phyloP scores from a whole-genome alignment of 2,797 vertebrate genomes.

The Paratrypauchen microcephalus region DNA sequence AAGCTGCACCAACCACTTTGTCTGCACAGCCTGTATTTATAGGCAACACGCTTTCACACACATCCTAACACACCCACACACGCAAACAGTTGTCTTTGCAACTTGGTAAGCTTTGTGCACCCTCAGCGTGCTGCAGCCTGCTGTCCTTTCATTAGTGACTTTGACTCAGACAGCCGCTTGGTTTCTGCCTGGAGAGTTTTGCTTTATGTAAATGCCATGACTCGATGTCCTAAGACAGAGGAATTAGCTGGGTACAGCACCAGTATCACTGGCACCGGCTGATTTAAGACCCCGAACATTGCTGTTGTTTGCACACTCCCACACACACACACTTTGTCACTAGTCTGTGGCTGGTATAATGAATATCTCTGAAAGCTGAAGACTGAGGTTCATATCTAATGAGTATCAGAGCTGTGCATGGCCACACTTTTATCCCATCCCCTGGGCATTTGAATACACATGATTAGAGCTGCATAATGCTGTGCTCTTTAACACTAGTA shows the following conservation, averaged over 20 bases:
- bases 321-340: constrained; percentile 41
- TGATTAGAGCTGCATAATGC: neutral
- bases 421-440: constrained; percentile 47
- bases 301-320: constrained; percentile 55
- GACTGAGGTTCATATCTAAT: constrained; percentile 68
- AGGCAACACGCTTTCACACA: constrained; percentile 46
- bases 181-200: constrained; percentile 47
- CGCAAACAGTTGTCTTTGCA: constrained; percentile 67
- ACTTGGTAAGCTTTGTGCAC: constrained; percentile 53
- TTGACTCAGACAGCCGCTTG: constrained; percentile 51
- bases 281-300: constrained; percentile 60
- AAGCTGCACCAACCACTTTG: constrained; percentile 54
- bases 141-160: constrained; percentile 62
- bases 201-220: constrained; percentile 51
- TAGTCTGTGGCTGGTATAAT: constrained; percentile 62
- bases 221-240: constrained; percentile 51
- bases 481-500: neutral
- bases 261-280: constrained; percentile 51
- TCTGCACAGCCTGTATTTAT: constrained; percentile 65
- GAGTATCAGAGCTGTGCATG: constrained; percentile 61
- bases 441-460: constrained; percentile 24
- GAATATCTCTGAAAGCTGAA: constrained; percentile 63
- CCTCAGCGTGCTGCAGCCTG: constrained; percentile 64
- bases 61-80: constrained; percentile 54
- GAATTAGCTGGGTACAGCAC: constrained; percentile 55